These are phyloP conservation scores for Prosopocoilus inquinatus DNA, from an alignment of 2,888 invertebrate genomes.

Conservation along the genomic window DNA sequence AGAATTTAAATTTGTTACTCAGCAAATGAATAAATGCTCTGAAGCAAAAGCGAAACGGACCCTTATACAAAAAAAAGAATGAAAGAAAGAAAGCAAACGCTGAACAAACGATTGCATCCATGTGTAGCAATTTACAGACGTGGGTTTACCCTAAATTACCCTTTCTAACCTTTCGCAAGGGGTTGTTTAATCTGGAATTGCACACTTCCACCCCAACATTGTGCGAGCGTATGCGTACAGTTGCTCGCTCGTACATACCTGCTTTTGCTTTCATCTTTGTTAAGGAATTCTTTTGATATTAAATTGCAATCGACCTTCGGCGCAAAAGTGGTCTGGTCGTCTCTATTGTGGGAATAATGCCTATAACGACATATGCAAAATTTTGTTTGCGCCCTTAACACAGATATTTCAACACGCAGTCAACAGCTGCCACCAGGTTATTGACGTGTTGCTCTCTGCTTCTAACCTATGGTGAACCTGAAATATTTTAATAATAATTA, in stretches of 20 bases:
- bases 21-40: too few relatives aligned
- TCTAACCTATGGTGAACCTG: too few relatives aligned
- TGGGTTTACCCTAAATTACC: conserved; percentile 14
- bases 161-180: conserved; percentile 21
- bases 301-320: conserved; percentile 14
- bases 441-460: too few relatives aligned
- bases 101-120: too few relatives aligned
- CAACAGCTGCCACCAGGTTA: conserved; percentile 11
- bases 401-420: conserved; percentile 16
- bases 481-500: too few relatives aligned
- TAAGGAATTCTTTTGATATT: background rate
- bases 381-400: conserved; percentile 4
- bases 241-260: background rate
- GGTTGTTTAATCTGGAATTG: conserved; percentile 22
- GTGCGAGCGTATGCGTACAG: conserved; percentile 1
- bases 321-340: conserved; percentile 17
- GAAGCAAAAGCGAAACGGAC: too few relatives aligned
- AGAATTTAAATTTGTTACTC: too few relatives aligned
- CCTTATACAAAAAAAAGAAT: too few relatives aligned
- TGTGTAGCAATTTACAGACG: conserved; percentile 23
- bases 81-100: too few relatives aligned
- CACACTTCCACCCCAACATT: conserved; percentile 23
- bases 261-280: conserved; percentile 3
- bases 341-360: conserved; percentile 14
- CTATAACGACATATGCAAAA: conserved; percentile 6